Percentiles rank a stretch among this genome's conserved stretches.
Evolutionary conservation across 37 sponge, comb jelly and placozoan species (phyloP).

Genomic region (Geodia barretti): DNA sequence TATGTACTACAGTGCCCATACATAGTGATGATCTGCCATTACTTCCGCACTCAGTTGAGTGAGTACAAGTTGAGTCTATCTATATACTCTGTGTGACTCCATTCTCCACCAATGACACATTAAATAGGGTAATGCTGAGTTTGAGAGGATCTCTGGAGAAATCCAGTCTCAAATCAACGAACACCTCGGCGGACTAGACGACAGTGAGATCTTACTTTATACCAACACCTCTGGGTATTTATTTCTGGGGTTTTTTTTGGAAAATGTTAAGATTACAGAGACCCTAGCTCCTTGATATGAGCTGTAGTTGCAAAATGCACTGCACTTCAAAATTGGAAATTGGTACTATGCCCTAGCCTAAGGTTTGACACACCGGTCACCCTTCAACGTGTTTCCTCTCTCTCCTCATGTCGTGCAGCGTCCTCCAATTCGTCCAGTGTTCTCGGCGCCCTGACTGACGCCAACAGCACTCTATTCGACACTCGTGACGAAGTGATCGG

Average conservation of each 20-base stretch:
- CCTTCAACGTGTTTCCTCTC: not conserved
- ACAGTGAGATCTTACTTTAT: too few species aligned
- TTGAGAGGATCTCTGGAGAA: slow-evolving; percentile 46
- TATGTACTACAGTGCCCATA: too few species aligned
- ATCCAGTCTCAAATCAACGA: slow-evolving; percentile 53
- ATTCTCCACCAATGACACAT: too few species aligned
- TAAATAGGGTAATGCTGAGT: slow-evolving; percentile 53
- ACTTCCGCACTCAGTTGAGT: too few species aligned
- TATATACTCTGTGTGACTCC: not conserved
- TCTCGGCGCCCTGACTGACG: not conserved
- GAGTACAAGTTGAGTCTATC: not conserved
- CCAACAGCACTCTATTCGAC: not conserved
- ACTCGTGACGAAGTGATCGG: not conserved
- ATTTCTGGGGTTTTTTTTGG: too few species aligned
- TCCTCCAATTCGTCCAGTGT: slow-evolving; percentile 8
- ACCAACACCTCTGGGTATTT: too few species aligned
- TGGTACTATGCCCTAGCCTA: not conserved
- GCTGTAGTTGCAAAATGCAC: too few species aligned
- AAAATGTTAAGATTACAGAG: too few species aligned
- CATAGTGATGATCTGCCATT: too few species aligned
- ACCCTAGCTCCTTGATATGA: too few species aligned
- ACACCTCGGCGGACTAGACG: slow-evolving; percentile 34
- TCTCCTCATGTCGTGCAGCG: not conserved
- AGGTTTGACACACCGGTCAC: not conserved
- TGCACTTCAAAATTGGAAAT: not conserved